Percentiles rank a stretch among this genome's conserved stretches.
Evolutionary conservation across 2,797 vertebrate species (phyloP).

Genomic region (Phrynocephalus vlangalii): DNA sequence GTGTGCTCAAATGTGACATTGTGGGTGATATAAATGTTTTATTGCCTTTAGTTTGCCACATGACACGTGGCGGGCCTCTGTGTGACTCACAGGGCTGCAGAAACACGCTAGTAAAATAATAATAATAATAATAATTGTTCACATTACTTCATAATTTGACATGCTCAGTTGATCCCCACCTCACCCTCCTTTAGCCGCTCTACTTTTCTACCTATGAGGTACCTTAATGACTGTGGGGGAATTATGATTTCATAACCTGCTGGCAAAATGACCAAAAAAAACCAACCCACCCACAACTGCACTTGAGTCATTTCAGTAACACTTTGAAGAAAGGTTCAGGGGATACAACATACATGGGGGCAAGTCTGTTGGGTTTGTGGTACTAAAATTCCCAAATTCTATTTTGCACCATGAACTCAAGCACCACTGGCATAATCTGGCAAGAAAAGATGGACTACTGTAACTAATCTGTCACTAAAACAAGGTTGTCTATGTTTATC

Average conservation of each 20-base stretch:
- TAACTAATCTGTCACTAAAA: neutral
- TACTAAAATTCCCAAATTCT: neutral
- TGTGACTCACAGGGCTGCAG: constrained; percentile 27
- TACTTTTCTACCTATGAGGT: constrained; percentile 7
- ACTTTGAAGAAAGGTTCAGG: neutral
- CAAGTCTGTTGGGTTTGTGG: neutral
- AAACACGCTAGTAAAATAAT: constrained; percentile 30
- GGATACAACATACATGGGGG: neutral
- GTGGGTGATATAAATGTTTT: constrained; percentile 26
- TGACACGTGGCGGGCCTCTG: neutral
- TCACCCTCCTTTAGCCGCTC: neutral
- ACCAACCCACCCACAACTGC: neutral
- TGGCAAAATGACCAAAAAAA: neutral
- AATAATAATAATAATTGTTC: neutral
- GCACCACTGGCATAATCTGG: neutral
- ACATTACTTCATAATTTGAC: constrained; percentile 12
- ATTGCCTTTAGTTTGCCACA: constrained; percentile 20
- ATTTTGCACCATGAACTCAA: neutral
- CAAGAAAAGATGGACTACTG: neutral
- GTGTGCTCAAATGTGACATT: neutral
- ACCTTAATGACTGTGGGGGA: constrained; percentile 14
- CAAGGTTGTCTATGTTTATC: neutral
- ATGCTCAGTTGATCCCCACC: constrained; percentile 8
- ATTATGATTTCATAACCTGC: neutral
- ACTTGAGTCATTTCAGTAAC: neutral